phyloP scores from a whole-genome alignment of 1,140 invertebrate species.

The Orchesella cincta region DNA sequence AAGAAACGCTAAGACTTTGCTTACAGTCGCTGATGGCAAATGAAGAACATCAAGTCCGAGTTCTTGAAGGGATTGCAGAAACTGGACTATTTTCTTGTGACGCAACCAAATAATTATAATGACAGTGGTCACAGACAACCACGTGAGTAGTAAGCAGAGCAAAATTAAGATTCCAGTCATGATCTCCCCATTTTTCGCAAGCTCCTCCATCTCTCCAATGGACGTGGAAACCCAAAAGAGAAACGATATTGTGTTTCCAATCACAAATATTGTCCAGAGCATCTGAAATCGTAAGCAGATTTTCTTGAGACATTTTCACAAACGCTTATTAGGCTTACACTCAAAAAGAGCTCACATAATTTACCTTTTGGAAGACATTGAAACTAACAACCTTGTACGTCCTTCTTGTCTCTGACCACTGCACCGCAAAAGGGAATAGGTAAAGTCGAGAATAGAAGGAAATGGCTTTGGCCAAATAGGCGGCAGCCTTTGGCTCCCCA shows the following conservation, averaged over 20 bases:
- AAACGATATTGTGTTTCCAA: slow-evolving; percentile 15
- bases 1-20: background rate
- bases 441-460: background rate
- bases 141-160: background rate
- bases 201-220: background rate
- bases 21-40: slow-evolving; percentile 1
- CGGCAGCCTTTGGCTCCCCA: slow-evolving; percentile 8
- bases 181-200: background rate
- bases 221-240: background rate
- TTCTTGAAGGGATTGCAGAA: background rate
- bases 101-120: background rate
- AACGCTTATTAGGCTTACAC: too few relatives aligned
- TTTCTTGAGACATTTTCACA: too few relatives aligned
- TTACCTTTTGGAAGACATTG: background rate
- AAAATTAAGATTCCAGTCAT: background rate
- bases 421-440: background rate
- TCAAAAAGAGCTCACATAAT: too few relatives aligned
- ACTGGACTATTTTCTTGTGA: background rate
- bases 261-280: background rate
- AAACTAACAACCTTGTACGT: background rate
- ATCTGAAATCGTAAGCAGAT: too few relatives aligned
- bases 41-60: background rate
- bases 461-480: background rate
- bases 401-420: background rate
- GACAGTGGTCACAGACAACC: background rate